A percentile compares a stretch with the other conserved stretches of the same genome.
Conservation (phyloP, 2,113 vertebrate genomes). For the Lepidothrix coronata region DNA sequence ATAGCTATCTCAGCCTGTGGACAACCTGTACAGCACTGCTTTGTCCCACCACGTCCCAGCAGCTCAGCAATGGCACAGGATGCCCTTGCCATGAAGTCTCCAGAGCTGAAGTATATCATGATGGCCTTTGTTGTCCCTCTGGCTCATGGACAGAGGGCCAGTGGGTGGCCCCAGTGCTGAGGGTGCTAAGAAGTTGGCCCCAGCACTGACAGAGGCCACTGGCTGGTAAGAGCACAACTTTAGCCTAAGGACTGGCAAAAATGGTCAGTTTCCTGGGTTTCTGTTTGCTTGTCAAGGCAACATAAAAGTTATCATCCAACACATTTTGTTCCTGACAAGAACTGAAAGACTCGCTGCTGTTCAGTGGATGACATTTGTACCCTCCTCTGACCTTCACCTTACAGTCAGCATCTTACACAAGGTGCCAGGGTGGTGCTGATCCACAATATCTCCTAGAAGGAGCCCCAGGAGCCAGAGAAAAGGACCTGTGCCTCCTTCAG, state of each 20-base stretch:
- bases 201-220: background rate
- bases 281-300: background rate
- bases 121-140: background rate
- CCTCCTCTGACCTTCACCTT: background rate
- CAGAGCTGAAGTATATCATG: background rate
- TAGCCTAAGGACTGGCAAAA: background rate
- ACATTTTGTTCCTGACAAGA: background rate
- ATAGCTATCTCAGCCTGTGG: background rate
- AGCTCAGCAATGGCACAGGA: background rate
- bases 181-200: background rate
- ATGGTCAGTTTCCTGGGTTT: background rate
- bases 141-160: background rate
- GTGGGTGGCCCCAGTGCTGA: background rate
- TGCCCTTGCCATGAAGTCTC: background rate
- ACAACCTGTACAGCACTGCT: background rate
- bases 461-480: background rate
- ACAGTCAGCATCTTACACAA: background rate
- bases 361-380: background rate
- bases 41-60: background rate
- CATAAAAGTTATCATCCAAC: background rate
- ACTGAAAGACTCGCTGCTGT: background rate
- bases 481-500: background rate
- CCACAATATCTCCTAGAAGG: background rate
- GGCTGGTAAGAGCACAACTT: background rate
- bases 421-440: fast-evolving